These are phyloP conservation scores for Eupsittula cactorum DNA, from an alignment of 2,113 vertebrate species.

Conservation along the genomic window DNA sequence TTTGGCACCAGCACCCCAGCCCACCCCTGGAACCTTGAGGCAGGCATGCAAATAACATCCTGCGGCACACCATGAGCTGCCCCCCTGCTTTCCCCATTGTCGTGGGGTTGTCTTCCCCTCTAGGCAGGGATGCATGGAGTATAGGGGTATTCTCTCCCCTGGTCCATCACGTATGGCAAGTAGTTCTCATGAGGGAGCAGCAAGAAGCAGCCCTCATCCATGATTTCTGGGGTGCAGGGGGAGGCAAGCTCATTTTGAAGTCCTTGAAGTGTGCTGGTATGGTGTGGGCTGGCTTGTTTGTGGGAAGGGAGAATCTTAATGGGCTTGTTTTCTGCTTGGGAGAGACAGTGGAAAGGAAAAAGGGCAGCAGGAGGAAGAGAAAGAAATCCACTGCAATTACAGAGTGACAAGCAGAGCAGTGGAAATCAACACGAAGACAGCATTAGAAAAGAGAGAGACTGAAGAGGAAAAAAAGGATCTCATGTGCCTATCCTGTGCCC, in stretches of 20 bases:
- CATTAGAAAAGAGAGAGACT: not conserved
- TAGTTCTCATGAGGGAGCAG: not conserved
- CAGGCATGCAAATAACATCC: too few relatives aligned
- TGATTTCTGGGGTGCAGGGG: not conserved
- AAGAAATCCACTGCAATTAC: not conserved
- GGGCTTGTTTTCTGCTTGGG: not conserved
- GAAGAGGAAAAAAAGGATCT: not conserved
- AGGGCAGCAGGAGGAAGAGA: not conserved
- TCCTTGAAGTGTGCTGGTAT: accelerated
- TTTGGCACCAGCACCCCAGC: not conserved
- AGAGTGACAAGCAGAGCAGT: not conserved
- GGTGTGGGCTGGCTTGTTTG: not conserved
- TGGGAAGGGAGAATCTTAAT: not conserved
- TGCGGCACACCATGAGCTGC: accelerated
- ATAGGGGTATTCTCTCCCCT: not conserved
- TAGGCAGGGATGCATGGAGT: not conserved
- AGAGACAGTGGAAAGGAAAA: not conserved
- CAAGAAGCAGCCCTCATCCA: not conserved
- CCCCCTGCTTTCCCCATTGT: not conserved
- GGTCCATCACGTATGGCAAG: accelerated
- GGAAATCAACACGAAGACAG: not conserved
- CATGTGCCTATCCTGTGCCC: not conserved
- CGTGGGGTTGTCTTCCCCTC: not conserved
- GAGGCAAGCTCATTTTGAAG: not conserved
- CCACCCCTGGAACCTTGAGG: not conserved